A percentile compares a stretch with the other conserved stretches of the same genome.
Conservation (phyloP, 1,140 invertebrate species). For the Drosophila suzukii region DNA sequence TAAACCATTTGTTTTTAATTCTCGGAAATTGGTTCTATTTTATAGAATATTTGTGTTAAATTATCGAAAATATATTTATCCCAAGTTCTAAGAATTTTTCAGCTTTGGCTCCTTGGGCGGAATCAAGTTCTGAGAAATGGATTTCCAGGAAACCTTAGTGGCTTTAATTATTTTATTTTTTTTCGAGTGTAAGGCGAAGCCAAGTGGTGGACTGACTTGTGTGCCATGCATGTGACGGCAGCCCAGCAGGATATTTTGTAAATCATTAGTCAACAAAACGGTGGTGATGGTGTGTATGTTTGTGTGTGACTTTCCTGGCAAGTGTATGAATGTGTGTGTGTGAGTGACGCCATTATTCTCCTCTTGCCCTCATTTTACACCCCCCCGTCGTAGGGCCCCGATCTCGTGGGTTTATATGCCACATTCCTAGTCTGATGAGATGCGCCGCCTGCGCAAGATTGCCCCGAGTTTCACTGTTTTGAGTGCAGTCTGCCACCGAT, state of each 20-base stretch:
- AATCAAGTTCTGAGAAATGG: no score
- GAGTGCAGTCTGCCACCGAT: slow-evolving; percentile 46
- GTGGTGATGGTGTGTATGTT: slow-evolving; percentile 1
- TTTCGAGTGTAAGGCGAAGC: slow-evolving; percentile 20
- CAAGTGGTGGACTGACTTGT: slow-evolving; percentile 42
- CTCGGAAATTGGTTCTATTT: no score
- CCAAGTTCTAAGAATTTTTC: no score
- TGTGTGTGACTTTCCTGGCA: background rate
- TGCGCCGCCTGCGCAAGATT: slow-evolving; percentile 44
- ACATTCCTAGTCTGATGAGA: slow-evolving; percentile 45
- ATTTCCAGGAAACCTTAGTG: no score
- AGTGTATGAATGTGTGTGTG: slow-evolving; percentile 7
- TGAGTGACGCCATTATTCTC: slow-evolving; percentile 50
- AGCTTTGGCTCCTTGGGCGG: no score
- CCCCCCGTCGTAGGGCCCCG: background rate
- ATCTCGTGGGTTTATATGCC: slow-evolving; percentile 5
- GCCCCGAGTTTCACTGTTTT: slow-evolving; percentile 10
- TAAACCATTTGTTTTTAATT: no score
- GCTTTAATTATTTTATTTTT: background rate
- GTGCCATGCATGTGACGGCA: slow-evolving; percentile 48
- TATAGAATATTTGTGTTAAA: no score
- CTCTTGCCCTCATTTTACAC: slow-evolving; percentile 31
- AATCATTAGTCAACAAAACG: slow-evolving; percentile 60
- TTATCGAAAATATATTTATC: no score
- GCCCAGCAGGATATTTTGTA: slow-evolving; percentile 65